Conservation (phyloP, 2,888 invertebrate genomes). For the Epistrophe grossulariae region DNA sequence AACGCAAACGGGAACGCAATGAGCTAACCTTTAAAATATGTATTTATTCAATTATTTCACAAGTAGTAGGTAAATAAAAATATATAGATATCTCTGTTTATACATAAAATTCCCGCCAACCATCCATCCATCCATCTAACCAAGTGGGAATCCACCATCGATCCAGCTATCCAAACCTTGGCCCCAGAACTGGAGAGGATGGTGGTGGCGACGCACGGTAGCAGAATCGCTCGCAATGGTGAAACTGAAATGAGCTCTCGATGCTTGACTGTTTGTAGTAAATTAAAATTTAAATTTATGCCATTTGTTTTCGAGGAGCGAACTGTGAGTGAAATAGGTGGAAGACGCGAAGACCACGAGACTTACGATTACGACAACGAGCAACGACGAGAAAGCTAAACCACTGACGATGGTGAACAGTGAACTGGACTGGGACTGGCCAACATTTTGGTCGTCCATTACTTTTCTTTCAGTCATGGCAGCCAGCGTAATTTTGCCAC, state of each 20-base stretch:
- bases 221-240: constrained; percentile 42
- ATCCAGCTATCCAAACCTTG: constrained; percentile 60
- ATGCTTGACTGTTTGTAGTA: constrained; percentile 74
- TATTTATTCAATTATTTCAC: constrained; percentile 78
- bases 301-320: constrained; percentile 72
- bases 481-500: constrained; percentile 59
- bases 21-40: constrained; percentile 77
- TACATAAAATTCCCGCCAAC: constrained; percentile 64
- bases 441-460: constrained; percentile 65
- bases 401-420: not conserved
- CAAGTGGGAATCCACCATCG: constrained; percentile 63
- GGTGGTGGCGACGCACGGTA: constrained; percentile 8
- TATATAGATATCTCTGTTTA: constrained; percentile 65
- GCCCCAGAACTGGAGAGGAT: constrained; percentile 7
- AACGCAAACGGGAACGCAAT: constrained; percentile 60
- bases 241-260: constrained; percentile 74
- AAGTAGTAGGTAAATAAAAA: constrained; percentile 77
- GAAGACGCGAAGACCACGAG: constrained; percentile 54
- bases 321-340: constrained; percentile 60
- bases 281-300: constrained; percentile 79
- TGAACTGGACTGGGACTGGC: constrained; percentile 15
- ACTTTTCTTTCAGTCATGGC: constrained; percentile 36
- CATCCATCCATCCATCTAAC: constrained; percentile 56
- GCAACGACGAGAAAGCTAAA: constrained; percentile 16
- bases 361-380: constrained; percentile 45